These are phyloP conservation scores for Conus canariensis DNA, from an alignment of 2,888 invertebrate genomes.

Conservation along the genomic window DNA sequence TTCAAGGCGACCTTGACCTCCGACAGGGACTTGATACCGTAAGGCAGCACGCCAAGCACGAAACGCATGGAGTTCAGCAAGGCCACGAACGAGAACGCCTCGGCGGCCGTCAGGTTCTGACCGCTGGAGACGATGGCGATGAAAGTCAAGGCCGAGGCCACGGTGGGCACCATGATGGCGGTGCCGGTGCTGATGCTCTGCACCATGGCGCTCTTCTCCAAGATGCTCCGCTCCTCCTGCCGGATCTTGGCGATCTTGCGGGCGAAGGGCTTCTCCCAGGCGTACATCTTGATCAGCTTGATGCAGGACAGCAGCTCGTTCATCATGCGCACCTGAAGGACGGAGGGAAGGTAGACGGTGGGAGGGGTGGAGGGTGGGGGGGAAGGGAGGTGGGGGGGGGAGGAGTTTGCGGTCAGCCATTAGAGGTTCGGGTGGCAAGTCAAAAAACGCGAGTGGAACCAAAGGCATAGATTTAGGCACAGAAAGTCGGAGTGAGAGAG, in stretches of 20 bases:
- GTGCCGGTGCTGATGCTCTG: slow-evolving; percentile 83
- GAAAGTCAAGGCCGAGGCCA: slow-evolving; percentile 83
- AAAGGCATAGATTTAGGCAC: no score
- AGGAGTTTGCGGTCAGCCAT: neutral
- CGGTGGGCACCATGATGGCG: slow-evolving; percentile 83
- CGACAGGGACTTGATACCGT: slow-evolving; percentile 64
- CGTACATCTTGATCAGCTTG: slow-evolving; percentile 84
- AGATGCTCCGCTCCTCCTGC: slow-evolving; percentile 80
- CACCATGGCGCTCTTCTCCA: slow-evolving; percentile 82
- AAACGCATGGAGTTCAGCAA: slow-evolving; percentile 69
- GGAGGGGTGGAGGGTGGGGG: neutral
- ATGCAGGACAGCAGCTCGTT: slow-evolving; percentile 83
- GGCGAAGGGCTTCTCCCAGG: slow-evolving; percentile 84
- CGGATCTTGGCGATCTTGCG: slow-evolving; percentile 81
- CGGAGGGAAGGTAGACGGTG: neutral
- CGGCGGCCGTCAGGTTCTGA: slow-evolving; percentile 81
- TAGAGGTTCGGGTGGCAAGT: no score
- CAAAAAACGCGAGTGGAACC: no score
- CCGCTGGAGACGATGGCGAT: slow-evolving; percentile 82
- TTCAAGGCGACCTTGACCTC: slow-evolving; percentile 67
- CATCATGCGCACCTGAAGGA: slow-evolving; percentile 80
- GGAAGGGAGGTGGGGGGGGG: neutral
- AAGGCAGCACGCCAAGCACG: slow-evolving; percentile 66
- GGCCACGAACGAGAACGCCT: slow-evolving; percentile 72
- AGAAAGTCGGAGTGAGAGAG: no score